Evolutionary conservation across 2,113 vertebrate genomes (phyloP).

Genomic region (Dicaeum eximium): DNA sequence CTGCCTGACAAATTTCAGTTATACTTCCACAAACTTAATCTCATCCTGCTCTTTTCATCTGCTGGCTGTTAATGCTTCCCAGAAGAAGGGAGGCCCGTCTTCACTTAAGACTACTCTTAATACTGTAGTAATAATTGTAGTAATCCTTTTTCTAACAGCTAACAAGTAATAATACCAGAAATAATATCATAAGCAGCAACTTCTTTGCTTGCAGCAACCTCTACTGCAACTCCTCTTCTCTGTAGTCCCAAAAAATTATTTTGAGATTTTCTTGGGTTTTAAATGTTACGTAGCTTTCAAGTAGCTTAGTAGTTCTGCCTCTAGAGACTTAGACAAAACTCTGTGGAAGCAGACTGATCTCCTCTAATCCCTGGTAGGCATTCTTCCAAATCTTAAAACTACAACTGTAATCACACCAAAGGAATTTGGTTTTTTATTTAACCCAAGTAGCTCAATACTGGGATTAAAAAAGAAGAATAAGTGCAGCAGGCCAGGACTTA

Average conservation of each 20-base stretch:
- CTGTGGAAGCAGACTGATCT: background rate
- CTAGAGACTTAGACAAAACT: background rate
- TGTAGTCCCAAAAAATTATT: background rate
- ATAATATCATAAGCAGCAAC: background rate
- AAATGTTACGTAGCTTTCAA: background rate
- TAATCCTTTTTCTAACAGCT: background rate
- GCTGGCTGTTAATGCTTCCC: background rate
- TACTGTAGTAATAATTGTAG: background rate
- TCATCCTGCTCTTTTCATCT: background rate
- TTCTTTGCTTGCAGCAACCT: background rate
- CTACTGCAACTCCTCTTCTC: background rate
- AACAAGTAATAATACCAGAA: background rate
- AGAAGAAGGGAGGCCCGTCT: background rate
- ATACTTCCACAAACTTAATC: background rate
- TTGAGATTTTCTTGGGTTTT: background rate
- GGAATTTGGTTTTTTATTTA: background rate
- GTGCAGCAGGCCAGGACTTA: background rate
- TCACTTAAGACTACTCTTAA: background rate
- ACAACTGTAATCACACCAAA: background rate
- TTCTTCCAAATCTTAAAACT: slow-evolving; percentile 2
- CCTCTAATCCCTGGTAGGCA: background rate
- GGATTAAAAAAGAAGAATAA: background rate
- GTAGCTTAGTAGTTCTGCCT: background rate
- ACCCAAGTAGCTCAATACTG: background rate
- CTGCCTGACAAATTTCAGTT: background rate